Percentiles rank a stretch among this genome's conserved stretches.
Evolutionary conservation across 2,888 invertebrate genomes (phyloP).

Genomic region (Phrixothrix hirtus): DNA sequence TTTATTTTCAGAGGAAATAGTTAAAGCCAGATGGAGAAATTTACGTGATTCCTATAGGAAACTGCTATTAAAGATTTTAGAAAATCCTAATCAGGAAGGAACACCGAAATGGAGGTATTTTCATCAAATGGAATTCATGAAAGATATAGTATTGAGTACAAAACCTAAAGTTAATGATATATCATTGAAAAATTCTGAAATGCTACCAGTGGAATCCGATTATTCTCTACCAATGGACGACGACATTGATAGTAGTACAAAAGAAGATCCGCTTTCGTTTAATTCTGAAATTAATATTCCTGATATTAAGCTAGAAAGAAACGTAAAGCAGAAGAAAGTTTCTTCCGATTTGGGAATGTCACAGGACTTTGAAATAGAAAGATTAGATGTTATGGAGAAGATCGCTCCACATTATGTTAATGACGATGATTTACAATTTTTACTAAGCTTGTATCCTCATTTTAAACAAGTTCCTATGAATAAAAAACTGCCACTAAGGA

Average conservation of each 20-base stretch:
- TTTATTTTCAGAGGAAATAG: constrained; percentile 50
- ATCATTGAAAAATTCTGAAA: constrained; percentile 25
- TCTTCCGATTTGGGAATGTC: constrained; percentile 2
- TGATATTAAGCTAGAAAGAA: constrained; percentile 23
- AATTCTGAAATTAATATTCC: constrained; percentile 1
- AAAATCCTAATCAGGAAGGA: constrained; percentile 17
- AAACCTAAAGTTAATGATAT: constrained; percentile 35
- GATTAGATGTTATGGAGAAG: constrained; percentile 7
- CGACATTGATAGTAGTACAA: constrained; percentile 18
- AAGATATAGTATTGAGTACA: constrained; percentile 36
- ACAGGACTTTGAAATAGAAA: constrained; percentile 14
- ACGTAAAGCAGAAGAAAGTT: constrained; percentile 7
- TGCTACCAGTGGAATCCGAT: constrained; percentile 23
- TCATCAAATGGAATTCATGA: constrained; percentile 38
- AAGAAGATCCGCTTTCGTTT: constrained; percentile 33
- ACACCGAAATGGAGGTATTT: constrained; percentile 38
- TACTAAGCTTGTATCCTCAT: constrained; percentile 38
- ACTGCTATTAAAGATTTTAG: constrained; percentile 28
- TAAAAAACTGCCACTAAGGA: constrained; percentile 36
- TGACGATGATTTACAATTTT: constrained; percentile 40
- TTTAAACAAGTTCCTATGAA: constrained; percentile 35
- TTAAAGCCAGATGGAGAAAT: constrained; percentile 55
- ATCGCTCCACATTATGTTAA: constrained; percentile 15
- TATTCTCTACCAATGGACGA: constrained; percentile 29
- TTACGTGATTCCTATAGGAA: constrained; percentile 45